phyloP scores from a whole-genome alignment of 2,797 vertebrate genomes.

The Heteromormyrus szaboi region DNA sequence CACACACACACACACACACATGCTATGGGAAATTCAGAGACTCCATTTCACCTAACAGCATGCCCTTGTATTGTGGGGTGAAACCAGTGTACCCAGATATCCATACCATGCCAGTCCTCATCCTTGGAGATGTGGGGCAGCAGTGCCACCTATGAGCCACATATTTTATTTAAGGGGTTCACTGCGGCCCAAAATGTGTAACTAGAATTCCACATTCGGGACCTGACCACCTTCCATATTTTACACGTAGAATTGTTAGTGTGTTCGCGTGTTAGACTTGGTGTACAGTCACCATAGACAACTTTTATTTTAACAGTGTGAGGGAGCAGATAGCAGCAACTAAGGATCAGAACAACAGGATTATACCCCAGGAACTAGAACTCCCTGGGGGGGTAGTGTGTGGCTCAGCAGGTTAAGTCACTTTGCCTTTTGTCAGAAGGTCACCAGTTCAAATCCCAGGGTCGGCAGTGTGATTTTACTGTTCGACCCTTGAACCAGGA shows the following conservation, averaged over 20 bases:
- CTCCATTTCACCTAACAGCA: not conserved
- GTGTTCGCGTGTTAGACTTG: not conserved
- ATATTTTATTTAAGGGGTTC: not conserved
- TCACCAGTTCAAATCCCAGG: not conserved
- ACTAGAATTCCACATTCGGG: not conserved
- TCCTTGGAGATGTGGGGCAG: not conserved
- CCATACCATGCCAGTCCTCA: not conserved
- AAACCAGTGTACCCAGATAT: not conserved
- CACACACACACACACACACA: no score
- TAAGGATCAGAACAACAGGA: not conserved
- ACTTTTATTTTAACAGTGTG: not conserved
- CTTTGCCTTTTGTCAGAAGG: not conserved
- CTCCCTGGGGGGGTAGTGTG: not conserved
- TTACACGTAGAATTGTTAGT: not conserved
- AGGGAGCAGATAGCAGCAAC: not conserved
- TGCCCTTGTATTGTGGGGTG: not conserved
- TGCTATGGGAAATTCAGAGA: not conserved
- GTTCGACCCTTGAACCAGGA: not conserved
- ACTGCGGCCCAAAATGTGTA: not conserved
- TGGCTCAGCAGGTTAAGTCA: not conserved
- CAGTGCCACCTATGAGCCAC: conserved; percentile 17
- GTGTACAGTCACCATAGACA: not conserved
- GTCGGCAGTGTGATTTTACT: not conserved
- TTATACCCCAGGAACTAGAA: not conserved
- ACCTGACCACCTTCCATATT: not conserved